These are phyloP conservation scores for Margarornis squamiger DNA, from an alignment of 2,797 vertebrate species.

Conservation along the genomic window DNA sequence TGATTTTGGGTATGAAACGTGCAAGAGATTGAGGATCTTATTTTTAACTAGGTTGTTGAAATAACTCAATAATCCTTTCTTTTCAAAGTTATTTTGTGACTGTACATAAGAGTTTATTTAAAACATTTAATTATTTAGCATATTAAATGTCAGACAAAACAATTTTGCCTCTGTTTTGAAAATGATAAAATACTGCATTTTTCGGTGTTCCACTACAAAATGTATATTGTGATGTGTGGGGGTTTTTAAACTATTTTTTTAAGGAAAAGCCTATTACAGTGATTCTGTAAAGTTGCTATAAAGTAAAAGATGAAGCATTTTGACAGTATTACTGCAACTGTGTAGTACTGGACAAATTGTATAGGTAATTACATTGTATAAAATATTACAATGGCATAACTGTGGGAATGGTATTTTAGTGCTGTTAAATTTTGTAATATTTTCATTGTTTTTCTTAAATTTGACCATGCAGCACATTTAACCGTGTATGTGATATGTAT, in stretches of 20 bases:
- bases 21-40: background rate
- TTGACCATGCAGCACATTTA: background rate
- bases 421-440: background rate
- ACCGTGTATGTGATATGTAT: background rate
- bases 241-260: background rate
- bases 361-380: constrained; percentile 6
- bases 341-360: background rate
- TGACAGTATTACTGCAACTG: background rate
- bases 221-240: background rate
- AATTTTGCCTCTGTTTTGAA: background rate
- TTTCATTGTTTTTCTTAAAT: background rate
- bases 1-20: background rate
- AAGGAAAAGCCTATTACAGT: background rate
- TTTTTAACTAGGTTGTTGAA: background rate
- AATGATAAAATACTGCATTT: background rate
- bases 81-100: background rate
- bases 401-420: background rate
- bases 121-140: background rate
- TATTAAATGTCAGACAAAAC: background rate
- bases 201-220: background rate
- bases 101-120: background rate
- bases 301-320: constrained; percentile 12
- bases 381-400: background rate
- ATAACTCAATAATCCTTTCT: background rate
- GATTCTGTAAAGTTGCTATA: background rate